Evolutionary conservation across 2,888 invertebrate species (phyloP), one percentile per base, ranked within the genome.

Genomic region (Rhorus exstirpatorius): DNA sequence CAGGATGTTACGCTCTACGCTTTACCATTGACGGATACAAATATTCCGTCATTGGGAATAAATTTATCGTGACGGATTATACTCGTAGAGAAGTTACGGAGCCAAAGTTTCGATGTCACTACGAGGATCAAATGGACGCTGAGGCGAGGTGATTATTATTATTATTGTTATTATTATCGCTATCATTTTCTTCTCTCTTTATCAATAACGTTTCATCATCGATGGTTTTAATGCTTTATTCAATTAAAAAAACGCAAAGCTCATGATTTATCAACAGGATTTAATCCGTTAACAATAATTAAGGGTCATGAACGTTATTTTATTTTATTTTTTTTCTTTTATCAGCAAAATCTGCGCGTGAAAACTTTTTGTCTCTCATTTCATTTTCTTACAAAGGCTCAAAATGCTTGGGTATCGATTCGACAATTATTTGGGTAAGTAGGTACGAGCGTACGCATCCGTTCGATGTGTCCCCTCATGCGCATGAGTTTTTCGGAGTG

Each of bases 1-100:
- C 85, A 14, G 86, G 86, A 26, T 86, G 86, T 79, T 86, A 86
- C 55, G 84, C 86, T 0, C 46, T 86, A 49, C 83, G 85, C 51
- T 86, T 83, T 41, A 81, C 77, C 21, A 67, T 81, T 17, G 80
- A 81, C 41, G 76, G 67, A 10, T 67, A 75, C 71, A 74, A 61
- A 24, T 68, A 78, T 53, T 8, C 68, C 8, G 71, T 84, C 8
- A 68, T 76, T 8, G 82, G 82, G 12, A 85, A 67, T 19, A 55
- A 78, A 41, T 84, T 68, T 31, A 75, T 85, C 55, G 31, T 19
- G 0, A 84, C 84, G 4, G 68, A 79, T 79, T 86, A 85, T 68
- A 68, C 35, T 4, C 75, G 80, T 8, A 80, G 63, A 3, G 84
- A 85, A 65, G 77, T 83, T 4, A 49, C 46, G 14, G 81, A 79